Evolutionary conservation across 2,888 invertebrate genomes (phyloP).

Genomic region (Leucophenga montana): DNA sequence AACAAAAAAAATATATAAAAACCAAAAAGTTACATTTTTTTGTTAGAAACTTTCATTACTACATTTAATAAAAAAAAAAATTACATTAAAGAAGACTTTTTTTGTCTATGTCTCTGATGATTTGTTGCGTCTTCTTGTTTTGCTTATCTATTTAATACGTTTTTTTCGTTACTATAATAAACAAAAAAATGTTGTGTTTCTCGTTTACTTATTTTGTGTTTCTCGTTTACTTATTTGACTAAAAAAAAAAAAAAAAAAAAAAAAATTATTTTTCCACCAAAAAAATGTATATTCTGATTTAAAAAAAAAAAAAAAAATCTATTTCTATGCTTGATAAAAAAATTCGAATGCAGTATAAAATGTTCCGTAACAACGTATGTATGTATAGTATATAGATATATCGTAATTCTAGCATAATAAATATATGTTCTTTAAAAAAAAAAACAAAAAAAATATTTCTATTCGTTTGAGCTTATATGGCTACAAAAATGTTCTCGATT

Average conservation of each 20-base stretch:
- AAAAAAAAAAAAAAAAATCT: conserved; percentile 5
- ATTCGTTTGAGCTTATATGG: neutral
- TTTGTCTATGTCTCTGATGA: neutral
- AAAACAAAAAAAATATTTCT: neutral
- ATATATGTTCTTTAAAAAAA: neutral
- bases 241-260: conserved; percentile 30
- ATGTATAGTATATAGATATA: neutral
- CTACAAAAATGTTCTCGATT: neutral
- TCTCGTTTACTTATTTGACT: neutral
- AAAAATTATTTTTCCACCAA: neutral
- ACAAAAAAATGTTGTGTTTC: neutral
- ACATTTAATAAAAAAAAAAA: too few relatives aligned
- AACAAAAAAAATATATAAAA: too few relatives aligned
- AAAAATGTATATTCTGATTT: neutral
- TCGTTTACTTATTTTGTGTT: neutral
- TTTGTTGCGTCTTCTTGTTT: neutral
- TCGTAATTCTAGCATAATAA: neutral
- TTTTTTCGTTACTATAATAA: conserved; percentile 5
- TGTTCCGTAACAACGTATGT: neutral
- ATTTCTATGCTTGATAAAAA: neutral
- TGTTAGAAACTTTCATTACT: too few relatives aligned
- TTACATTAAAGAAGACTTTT: neutral
- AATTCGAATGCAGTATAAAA: neutral
- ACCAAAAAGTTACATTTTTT: too few relatives aligned
- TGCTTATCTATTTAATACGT: conserved; percentile 2